Evolutionary conservation across 2,113 vertebrate genomes (phyloP), one percentile per base, ranked within the genome.

Genomic region (Nothobranchius furzeri): DNA sequence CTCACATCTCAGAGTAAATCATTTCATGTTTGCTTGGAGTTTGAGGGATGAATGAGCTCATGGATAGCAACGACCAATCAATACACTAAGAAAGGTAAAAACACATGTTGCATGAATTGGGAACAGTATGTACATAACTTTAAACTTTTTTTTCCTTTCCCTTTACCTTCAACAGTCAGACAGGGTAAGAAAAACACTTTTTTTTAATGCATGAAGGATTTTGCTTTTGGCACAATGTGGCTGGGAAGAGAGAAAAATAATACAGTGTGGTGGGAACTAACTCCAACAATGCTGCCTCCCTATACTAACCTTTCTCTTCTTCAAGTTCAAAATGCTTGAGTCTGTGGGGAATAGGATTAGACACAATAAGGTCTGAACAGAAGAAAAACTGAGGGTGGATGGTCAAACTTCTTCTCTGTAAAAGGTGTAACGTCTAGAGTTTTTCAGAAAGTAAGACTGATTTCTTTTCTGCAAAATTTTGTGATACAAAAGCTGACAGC

Each of bases 311-410:
- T 45, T 64, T 61, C 52, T 75, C 58, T 13, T 24, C 51, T 51
- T 35, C 67, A 46, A 68, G 58, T 59, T 73, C 60, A 84, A 71
- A 81, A 74, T 55, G 56, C 55, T 9, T 4, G 30, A 57, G 51
- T 45, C 24, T 11, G 3, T 11, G 54, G 7, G 66, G 36, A 75
- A 68, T 50, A 12, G 40, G 59, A 7, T 42, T 43, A n/a, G 52
- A 70, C 25, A 54, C 35, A 24, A 46, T 30, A 58, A 40, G 25
- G 12, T 48, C 43, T 67, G 62, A 35, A 43, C 24, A 51, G 9
- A 17, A 37, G 57, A 30, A 70, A 2, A 56, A 46, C 49, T 47
- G 20, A 58, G 36, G 36, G 24, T 35, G 61, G 42, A 55, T 15
- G 14, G 46, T 30, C 30, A 30, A 30, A 30, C 10, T 42, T 7